A percentile compares a stretch with the other conserved stretches of the same genome.
These are phyloP conservation scores for Resseliella maxima DNA, from an alignment of 2,888 invertebrate species.

Conservation along the genomic window DNA sequence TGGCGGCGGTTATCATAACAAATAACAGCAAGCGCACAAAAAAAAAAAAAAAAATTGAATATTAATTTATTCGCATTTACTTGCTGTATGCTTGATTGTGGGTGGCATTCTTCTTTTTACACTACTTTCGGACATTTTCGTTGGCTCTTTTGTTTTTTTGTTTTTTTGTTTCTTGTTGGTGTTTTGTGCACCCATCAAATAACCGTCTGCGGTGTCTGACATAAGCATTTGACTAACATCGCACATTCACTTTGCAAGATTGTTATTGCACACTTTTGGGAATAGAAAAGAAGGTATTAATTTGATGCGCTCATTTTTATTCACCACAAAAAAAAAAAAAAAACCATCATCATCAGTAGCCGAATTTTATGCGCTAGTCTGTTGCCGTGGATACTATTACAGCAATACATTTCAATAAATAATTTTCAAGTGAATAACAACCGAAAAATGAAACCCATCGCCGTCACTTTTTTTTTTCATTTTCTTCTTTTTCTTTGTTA, in stretches of 20 bases:
- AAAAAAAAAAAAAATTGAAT: not conserved
- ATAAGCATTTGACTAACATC: constrained; percentile 27
- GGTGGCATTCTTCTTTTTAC: not conserved
- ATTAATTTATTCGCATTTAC: constrained; percentile 48
- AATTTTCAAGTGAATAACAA: not conserved
- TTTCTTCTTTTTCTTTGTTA: too few species aligned
- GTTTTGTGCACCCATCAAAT: constrained; percentile 9
- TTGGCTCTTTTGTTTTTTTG: not conserved
- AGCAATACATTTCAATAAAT: constrained; percentile 45
- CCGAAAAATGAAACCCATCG: not conserved
- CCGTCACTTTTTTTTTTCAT: not conserved
- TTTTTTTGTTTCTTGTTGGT: not conserved
- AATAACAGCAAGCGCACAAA: not conserved
- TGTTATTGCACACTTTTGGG: constrained; percentile 42
- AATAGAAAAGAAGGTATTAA: constrained; percentile 46
- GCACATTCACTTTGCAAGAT: constrained; percentile 27
- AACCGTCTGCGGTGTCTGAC: constrained; percentile 38
- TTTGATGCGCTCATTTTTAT: constrained; percentile 50
- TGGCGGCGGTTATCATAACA: constrained; percentile 34
- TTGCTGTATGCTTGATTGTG: constrained; percentile 25
- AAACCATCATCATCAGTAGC: not conserved
- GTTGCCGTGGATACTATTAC: not conserved
- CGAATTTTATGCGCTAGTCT: not conserved
- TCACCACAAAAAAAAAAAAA: not conserved
- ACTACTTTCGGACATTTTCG: not conserved